Evolutionary conservation across 2,113 vertebrate species (phyloP).

Genomic region (Clupea harengus): DNA sequence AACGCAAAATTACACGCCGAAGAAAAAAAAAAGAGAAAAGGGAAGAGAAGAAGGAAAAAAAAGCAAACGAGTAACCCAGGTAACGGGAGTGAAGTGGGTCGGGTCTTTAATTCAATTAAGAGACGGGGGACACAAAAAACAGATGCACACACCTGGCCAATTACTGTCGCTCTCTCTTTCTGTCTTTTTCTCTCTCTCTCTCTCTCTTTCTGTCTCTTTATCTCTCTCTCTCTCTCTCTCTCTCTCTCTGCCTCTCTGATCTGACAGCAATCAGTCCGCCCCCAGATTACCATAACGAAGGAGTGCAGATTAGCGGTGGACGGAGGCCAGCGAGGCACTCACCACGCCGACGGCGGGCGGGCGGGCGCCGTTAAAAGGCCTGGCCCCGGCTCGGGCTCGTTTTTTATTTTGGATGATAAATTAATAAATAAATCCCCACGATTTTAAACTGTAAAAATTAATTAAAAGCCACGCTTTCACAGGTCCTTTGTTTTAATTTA

Average conservation of each 20-base stretch:
- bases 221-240: constrained; percentile 58
- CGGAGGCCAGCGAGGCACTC: constrained; percentile 77
- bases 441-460: constrained; percentile 48
- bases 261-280: constrained; percentile 86
- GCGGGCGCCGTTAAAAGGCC: constrained; percentile 33
- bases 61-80: constrained; percentile 79
- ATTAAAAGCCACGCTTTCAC: constrained; percentile 38
- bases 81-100: constrained; percentile 87
- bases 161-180: constrained; percentile 64
- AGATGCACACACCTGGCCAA: constrained; percentile 86
- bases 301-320: constrained; percentile 83
- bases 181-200: neutral
- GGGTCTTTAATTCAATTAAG: constrained; percentile 98
- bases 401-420: constrained; percentile 48
- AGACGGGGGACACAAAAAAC: constrained; percentile 74
- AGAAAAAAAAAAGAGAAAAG: constrained; percentile 73
- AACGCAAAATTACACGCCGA: constrained; percentile 79
- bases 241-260: constrained; percentile 73
- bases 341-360: constrained; percentile 7
- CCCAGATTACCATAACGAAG: constrained; percentile 88
- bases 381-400: neutral
- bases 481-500: constrained; percentile 43
- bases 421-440: constrained; percentile 47
- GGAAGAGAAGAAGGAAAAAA: constrained; percentile 71
- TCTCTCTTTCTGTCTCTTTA: neutral